Conservation (phyloP, 2,113 vertebrate species). For the Notiomystis cincta region DNA sequence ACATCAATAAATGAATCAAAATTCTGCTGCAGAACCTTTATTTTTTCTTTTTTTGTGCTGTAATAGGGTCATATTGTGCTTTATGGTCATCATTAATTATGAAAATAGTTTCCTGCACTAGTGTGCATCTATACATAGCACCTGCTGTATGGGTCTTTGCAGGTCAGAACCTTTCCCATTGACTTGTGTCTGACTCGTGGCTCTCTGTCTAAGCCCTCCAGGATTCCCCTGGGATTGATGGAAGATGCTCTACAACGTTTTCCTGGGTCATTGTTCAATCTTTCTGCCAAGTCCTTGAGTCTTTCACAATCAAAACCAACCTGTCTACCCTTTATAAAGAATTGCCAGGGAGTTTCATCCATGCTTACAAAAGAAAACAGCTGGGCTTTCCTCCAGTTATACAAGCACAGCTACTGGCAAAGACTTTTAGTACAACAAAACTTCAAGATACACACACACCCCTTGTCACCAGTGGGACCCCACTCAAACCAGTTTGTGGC, state of each 20-base stretch:
- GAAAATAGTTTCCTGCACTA: constrained; percentile 29
- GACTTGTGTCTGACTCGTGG: not conserved
- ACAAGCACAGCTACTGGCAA: constrained; percentile 13
- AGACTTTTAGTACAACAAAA: not conserved
- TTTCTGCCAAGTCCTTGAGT: constrained; percentile 1
- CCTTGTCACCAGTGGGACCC: not conserved
- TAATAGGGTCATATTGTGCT: not conserved
- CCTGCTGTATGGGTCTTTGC: not conserved
- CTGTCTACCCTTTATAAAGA: constrained; percentile 7
- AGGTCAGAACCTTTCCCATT: not conserved
- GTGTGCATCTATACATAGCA: constrained; percentile 12
- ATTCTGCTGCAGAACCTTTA: not conserved
- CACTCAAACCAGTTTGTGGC: constrained; percentile 25
- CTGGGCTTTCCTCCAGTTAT: constrained; percentile 3
- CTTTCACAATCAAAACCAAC: constrained; percentile 16
- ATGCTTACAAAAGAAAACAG: not conserved
- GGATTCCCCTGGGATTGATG: not conserved
- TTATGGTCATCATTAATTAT: constrained; percentile 39
- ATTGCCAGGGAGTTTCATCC: constrained; percentile 13
- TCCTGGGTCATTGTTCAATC: not conserved
- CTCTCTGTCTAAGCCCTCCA: not conserved
- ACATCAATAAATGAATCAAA: not conserved
- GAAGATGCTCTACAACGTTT: not conserved
- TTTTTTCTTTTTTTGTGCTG: not conserved
- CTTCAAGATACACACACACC: not conserved